Evolutionary conservation across 2,797 vertebrate species (phyloP), one percentile per base, ranked within the genome.

Genomic region (Hemibagrus guttatus): DNA sequence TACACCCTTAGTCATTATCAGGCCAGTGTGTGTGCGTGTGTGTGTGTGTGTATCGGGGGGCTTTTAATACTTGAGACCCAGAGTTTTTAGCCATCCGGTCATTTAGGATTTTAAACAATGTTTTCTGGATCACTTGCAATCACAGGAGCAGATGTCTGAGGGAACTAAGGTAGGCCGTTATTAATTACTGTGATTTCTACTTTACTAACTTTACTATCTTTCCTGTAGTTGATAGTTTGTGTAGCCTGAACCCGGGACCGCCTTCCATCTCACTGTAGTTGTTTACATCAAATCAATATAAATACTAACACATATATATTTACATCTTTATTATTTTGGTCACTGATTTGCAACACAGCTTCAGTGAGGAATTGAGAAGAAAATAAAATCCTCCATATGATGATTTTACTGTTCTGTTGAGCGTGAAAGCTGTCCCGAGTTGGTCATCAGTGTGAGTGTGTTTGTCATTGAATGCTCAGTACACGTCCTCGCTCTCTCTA

Each of bases 121-220:
- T 94, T 96, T 95, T 96, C 91, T 96, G 95, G 95, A 93, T 96
- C 93, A 94, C 93, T 96, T 95, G 92, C 93, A 93, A 94, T 95
- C 94, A 92, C 95, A 96, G 95, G 95, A 96, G 88, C 95, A 94
- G 91, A 94, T 94, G 94, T 93, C 95, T 11, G 95, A 96, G 90
- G 95, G 94, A 88, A 95, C 92, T 92, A 95, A 96, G 95, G 96
- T 96, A 96, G 95, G 95, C 90, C 75, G 58, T 86, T 6, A 14
- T 88, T 83, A 71, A 90, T 88, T 90, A 85, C 86, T 88, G 85
- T 84, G 35, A 81, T 84, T 83, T 56, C 64, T 74, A 14, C 80
- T 85, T 52, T 88, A 95, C 94, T 94, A 94, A 95, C 92, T n/a
- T n/a, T n/a, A 93, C 92, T 92, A 92, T 92, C 91, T 84, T 59